These are phyloP conservation scores for Eristalis arbustorum DNA, from an alignment of 2,888 invertebrate genomes.

Conservation along the genomic window DNA sequence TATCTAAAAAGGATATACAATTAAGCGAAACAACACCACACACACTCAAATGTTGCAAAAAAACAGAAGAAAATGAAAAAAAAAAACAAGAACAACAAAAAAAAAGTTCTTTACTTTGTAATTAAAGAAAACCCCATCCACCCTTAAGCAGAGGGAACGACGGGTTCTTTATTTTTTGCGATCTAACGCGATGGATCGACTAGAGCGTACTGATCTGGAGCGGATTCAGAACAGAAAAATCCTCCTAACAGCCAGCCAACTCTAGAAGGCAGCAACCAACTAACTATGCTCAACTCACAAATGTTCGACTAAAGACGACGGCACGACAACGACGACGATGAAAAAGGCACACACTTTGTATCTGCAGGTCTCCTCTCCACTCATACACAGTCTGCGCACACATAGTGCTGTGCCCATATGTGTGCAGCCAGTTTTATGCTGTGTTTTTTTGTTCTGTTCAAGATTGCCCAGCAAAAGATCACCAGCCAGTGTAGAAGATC, in stretches of 20 bases:
- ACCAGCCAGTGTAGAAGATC: slow-evolving; percentile 9
- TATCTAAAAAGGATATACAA: slow-evolving; percentile 9
- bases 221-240: slow-evolving; percentile 73
- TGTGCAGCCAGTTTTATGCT: neutral
- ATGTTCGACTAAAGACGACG: slow-evolving; percentile 59
- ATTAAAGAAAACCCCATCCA: slow-evolving; percentile 73
- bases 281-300: slow-evolving; percentile 75
- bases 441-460: no score
- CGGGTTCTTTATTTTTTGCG: slow-evolving; percentile 72
- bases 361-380: slow-evolving; percentile 76
- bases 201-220: slow-evolving; percentile 79
- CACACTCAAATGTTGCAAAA: slow-evolving; percentile 6
- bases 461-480: slow-evolving; percentile 38
- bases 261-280: slow-evolving; percentile 80
- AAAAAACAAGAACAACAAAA: slow-evolving; percentile 12
- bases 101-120: slow-evolving; percentile 42
- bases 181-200: slow-evolving; percentile 79
- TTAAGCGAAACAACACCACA: slow-evolving; percentile 11
- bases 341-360: slow-evolving; percentile 43
- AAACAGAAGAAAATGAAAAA: slow-evolving; percentile 9
- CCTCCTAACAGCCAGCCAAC: slow-evolving; percentile 76
- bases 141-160: slow-evolving; percentile 73
- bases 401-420: neutral
- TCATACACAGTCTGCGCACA: slow-evolving; percentile 29
- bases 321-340: slow-evolving; percentile 42